Evolutionary conservation across 2,888 invertebrate species (phyloP).

Genomic region (Meganola albula): DNA sequence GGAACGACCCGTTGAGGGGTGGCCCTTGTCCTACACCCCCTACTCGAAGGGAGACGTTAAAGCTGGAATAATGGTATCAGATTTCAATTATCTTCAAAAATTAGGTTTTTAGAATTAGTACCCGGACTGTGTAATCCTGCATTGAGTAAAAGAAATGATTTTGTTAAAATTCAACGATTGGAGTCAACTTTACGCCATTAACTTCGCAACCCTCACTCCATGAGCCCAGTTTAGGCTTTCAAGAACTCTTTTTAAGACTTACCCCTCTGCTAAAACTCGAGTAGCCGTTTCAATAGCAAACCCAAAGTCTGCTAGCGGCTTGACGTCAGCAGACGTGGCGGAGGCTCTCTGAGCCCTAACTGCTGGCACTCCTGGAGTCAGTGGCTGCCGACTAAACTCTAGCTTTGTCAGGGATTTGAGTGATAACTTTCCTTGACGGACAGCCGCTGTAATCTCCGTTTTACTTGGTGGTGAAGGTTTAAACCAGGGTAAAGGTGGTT

Average conservation of each 20-base stretch:
- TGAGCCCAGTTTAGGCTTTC: too few relatives aligned
- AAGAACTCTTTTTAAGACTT: too few relatives aligned
- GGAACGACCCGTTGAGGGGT: constrained; percentile 44
- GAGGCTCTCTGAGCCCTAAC: constrained; percentile 84
- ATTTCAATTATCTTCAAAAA: too few relatives aligned
- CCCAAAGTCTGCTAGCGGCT: constrained; percentile 80
- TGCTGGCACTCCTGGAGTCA: constrained; percentile 78
- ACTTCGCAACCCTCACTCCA: too few relatives aligned
- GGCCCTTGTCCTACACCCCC: constrained; percentile 58
- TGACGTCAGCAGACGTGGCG: constrained; percentile 78
- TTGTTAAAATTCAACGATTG: too few relatives aligned
- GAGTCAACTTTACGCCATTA: too few relatives aligned
- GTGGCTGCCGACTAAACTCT: constrained; percentile 67
- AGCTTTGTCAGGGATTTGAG: constrained; percentile 73
- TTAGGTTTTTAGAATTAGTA: too few relatives aligned
- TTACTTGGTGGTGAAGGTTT: constrained; percentile 37
- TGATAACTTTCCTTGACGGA: constrained; percentile 75
- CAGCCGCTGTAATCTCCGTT: constrained; percentile 65
- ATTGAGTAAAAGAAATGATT: too few relatives aligned
- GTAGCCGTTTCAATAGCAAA: constrained; percentile 84
- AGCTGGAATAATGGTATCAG: constrained; percentile 45
- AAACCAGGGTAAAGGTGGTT: constrained; percentile 40
- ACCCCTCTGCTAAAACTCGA: constrained; percentile 72
- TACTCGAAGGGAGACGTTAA: constrained; percentile 28
- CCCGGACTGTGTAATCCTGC: too few relatives aligned